Evolutionary conservation across 2,888 invertebrate species (phyloP).

Genomic region (Pyralis farinalis): DNA sequence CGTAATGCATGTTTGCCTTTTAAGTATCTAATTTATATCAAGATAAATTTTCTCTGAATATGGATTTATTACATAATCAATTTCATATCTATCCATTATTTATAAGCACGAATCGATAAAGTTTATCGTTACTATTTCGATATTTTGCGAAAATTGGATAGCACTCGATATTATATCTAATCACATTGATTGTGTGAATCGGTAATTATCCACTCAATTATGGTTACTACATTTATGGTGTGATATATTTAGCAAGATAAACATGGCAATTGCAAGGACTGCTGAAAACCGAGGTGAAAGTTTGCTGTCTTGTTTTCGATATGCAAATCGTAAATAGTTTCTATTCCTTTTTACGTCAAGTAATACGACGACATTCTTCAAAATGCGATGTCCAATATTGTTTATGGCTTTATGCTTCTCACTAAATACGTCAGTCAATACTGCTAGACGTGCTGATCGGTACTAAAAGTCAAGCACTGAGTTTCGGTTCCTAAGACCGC

Average conservation of each 20-base stretch:
- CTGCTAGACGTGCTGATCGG: no score
- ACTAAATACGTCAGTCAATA: no score
- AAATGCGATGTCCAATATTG: slow-evolving; percentile 2
- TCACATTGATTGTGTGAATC: slow-evolving; percentile 3
- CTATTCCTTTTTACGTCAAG: slow-evolving; percentile 23
- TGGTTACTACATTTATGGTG: background rate
- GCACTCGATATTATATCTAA: slow-evolving; percentile 7
- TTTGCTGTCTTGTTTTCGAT: slow-evolving; percentile 22
- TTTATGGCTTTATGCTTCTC: no score
- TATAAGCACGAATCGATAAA: slow-evolving; percentile 12
- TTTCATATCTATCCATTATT: slow-evolving; percentile 6
- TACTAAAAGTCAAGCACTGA: no score
- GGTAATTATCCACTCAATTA: background rate
- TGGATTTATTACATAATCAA: slow-evolving; percentile 1
- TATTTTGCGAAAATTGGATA: slow-evolving; percentile 14
- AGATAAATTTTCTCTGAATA: background rate
- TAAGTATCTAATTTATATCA: background rate
- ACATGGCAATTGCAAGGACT: background rate
- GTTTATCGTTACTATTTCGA: slow-evolving; percentile 8
- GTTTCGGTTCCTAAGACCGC: no score
- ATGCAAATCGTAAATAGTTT: slow-evolving; percentile 28
- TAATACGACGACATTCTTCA: slow-evolving; percentile 14
- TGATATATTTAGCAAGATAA: background rate
- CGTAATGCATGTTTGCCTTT: background rate
- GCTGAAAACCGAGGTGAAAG: slow-evolving; percentile 26